Evolutionary conservation across 2,797 vertebrate species (phyloP).

Genomic region (Cossypha niveicapilla): DNA sequence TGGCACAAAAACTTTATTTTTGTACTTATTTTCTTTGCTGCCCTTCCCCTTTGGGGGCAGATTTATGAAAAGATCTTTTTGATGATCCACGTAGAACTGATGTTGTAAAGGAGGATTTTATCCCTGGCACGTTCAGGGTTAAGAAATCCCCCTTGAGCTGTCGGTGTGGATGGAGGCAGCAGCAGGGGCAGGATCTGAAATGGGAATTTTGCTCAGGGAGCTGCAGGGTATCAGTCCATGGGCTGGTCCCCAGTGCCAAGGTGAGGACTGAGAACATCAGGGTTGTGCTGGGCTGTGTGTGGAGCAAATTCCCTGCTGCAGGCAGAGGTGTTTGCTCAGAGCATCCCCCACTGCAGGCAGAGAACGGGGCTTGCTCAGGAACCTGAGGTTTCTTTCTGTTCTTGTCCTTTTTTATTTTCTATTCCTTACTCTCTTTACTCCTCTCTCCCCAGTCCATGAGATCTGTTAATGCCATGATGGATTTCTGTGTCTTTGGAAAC

Average conservation of each 20-base stretch:
- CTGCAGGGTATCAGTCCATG: fast-evolving
- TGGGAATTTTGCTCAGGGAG: neutral
- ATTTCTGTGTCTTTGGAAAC: neutral
- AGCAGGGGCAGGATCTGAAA: neutral
- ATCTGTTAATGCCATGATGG: neutral
- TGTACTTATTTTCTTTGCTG: neutral
- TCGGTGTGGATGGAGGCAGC: neutral
- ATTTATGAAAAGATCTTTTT: neutral
- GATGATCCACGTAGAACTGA: fast-evolving
- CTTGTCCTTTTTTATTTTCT: neutral
- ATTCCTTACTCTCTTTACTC: neutral
- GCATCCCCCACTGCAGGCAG: neutral
- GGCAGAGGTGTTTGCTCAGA: neutral
- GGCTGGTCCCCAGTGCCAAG: neutral
- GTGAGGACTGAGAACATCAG: fast-evolving
- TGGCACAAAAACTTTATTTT: fast-evolving
- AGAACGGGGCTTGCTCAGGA: neutral
- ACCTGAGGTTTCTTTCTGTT: fast-evolving
- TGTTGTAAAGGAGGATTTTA: neutral
- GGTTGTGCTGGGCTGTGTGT: neutral
- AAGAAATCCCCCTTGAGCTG: neutral
- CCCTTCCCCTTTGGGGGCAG: neutral
- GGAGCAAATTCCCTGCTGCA: neutral
- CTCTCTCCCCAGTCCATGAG: fast-evolving
- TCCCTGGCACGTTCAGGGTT: neutral